A percentile compares a stretch with the other conserved stretches of the same genome.
Conservation (phyloP, 2,888 invertebrate species). For the Dicyrtomina minuta region DNA sequence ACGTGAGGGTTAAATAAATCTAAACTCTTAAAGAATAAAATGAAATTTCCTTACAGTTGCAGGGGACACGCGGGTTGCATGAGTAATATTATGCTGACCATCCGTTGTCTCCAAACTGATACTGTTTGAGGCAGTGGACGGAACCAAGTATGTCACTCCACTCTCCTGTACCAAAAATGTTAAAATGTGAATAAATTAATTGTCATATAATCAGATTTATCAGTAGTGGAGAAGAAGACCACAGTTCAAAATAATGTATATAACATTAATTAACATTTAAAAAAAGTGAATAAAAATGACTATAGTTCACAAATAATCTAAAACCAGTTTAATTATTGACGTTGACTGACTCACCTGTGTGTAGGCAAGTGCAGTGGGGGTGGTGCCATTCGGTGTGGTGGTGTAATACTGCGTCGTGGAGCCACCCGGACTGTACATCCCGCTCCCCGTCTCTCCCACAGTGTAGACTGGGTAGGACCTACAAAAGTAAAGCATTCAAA, state of each 20-base stretch:
- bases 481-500: constrained; percentile 49
- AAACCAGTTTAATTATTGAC: too few relatives aligned
- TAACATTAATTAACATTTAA: constrained; percentile 10
- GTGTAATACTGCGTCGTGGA: constrained; percentile 71
- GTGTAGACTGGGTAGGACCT: constrained; percentile 69
- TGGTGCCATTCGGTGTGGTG: constrained; percentile 60
- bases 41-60: constrained; percentile 92
- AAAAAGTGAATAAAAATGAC: background rate
- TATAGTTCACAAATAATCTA: background rate
- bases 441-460: constrained; percentile 63
- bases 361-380: constrained; percentile 62
- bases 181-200: too few relatives aligned
- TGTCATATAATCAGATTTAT: too few relatives aligned
- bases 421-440: constrained; percentile 65
- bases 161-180: constrained; percentile 55
- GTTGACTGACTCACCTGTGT: constrained; percentile 63
- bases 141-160: constrained; percentile 61
- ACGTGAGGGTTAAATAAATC: too few relatives aligned
- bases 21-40: too few relatives aligned
- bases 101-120: constrained; percentile 62
- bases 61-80: constrained; percentile 80
- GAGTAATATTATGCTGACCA: constrained; percentile 63
- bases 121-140: constrained; percentile 59
- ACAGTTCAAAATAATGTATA: background rate
- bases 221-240: constrained; percentile 28